Base-by-base conservation (phyloP, 2,113 vertebrate genomes). In the Agapornis roseicollis region DNA sequence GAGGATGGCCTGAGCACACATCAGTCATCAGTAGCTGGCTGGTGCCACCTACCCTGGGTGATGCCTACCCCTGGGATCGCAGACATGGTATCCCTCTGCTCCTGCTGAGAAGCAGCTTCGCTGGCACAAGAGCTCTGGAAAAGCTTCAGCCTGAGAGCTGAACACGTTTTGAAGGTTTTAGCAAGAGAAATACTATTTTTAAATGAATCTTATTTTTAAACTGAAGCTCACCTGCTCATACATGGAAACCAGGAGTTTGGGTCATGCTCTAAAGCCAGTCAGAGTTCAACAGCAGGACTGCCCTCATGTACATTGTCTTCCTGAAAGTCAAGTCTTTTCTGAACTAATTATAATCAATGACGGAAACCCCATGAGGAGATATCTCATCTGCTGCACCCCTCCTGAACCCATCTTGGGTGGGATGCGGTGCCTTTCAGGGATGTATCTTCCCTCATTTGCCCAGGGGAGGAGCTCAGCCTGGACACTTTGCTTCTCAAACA, bases 21-120 rank as follows among this genome's bases (percentile, higher is more conserved):
- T 12, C 0, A 0, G 35, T 42, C 31, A 47, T 29, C 2, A 0
- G n/a, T 9, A 65, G 15, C 29, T 39, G 56, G 23, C 17, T 66
- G 20, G 31, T 79, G 50, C 73, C 46, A 42, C 35, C 44, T 61
- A 3, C 25, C 64, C 70, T 50, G 70, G 17, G 35, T 78, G 22
- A 58, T 60, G 53, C 55, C 65, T 55, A 9, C 39, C 19, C 4
- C 29, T 39, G 73, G 44, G 12, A 69, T 8, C 52, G 41, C 53
- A 80, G 68, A 70, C 69, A 53, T 52, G 42, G 10, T 17, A 25
- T 47, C 37, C 8, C 29, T 10, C 33, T 64, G 19, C 39, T 82
- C 49, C 56, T 72, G 33, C 72, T 47, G 39, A 72, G 33, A 9
- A 80, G 50, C 8, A 76, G n/a, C 68, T 19, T 24, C 7, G 10